Evolutionary conservation across 2,888 invertebrate genomes (phyloP), one percentile per base, ranked within the genome.

Genomic region (Epiblema foenella): DNA sequence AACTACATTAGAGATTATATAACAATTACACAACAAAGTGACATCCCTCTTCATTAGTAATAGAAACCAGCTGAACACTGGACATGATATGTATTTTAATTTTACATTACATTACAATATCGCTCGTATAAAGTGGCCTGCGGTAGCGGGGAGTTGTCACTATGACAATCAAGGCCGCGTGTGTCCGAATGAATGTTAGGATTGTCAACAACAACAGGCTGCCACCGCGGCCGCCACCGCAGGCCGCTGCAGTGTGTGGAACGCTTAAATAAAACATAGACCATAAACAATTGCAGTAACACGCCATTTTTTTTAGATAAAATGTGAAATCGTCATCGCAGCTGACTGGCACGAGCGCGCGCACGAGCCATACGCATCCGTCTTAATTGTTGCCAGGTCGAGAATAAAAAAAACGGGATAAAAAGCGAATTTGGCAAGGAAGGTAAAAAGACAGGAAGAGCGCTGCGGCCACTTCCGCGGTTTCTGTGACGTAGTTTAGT

Each of bases 391-490:
- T 80, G 76, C 68, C 73, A 74, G 75, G 73, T 69, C 77, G 75
- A 79, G 85, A 84, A 85, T 81, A 68, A 77, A 87, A 89, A 89
- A 84, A 81, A 73, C 75, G 78, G 79, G 81, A 85, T 89, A 89
- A 90, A 89, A 83, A 81, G 77, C 81, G 84, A 89, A 90, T 89
- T 91, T 89, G 85, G 89, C 87, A 84, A 85, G 85, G 84, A 88
- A 86, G 84, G 82, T 84, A 83, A 85, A 83, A 85, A 87, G 87
- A 87, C 91, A 89, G 92, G 92, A 91, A 92, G 91, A 91, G 89
- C 89, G 89, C 88, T 90, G 93, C 80, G 92, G 91, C 81, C 77
- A 89, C 89, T 93, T 93, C 93, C 93, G 93, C 77, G 92, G 91
- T 91, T 76, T 82, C 82, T 74, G 73, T 52, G 72, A n/a, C 66